Conservation (phyloP, 1,140 invertebrate species). For the Bilobella aurantiaca region DNA sequence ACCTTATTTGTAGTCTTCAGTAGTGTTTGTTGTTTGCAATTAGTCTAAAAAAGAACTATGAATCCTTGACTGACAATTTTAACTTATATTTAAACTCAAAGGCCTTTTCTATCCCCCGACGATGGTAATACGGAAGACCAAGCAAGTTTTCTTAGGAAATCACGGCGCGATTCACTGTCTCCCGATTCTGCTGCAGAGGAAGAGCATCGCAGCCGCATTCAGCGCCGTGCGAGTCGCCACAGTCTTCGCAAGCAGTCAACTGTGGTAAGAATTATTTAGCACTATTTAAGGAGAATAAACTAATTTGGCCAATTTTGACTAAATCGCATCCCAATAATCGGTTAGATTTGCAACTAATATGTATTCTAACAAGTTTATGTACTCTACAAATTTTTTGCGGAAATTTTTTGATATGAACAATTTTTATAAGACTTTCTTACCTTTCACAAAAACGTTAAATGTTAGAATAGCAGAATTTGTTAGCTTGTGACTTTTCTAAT, state of each 20-base stretch:
- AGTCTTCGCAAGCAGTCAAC: slow-evolving; percentile 42
- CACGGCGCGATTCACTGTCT: slow-evolving; percentile 66
- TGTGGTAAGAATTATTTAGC: slow-evolving; percentile 12
- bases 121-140: slow-evolving; percentile 36
- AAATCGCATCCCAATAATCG: too few species aligned
- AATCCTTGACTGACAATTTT: not conserved
- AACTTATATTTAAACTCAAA: slow-evolving; percentile 7
- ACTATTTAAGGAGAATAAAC: not conserved
- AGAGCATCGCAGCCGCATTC: slow-evolving; percentile 43
- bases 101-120: slow-evolving; percentile 59
- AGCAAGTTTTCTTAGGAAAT: slow-evolving; percentile 45
- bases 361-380: too few species aligned
- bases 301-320: not conserved
- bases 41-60: too few species aligned
- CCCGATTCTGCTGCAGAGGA: slow-evolving; percentile 64
- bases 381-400: too few species aligned
- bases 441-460: too few species aligned
- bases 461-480: too few species aligned
- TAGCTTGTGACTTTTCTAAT: too few species aligned
- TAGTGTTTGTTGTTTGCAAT: too few species aligned
- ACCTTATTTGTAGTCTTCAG: too few species aligned
- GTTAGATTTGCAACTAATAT: too few species aligned
- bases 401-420: too few species aligned
- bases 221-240: slow-evolving; percentile 50
- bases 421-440: too few species aligned